Evolutionary conservation across 1,140 invertebrate species (phyloP).

Genomic region (Archegozetes longisetosus): DNA sequence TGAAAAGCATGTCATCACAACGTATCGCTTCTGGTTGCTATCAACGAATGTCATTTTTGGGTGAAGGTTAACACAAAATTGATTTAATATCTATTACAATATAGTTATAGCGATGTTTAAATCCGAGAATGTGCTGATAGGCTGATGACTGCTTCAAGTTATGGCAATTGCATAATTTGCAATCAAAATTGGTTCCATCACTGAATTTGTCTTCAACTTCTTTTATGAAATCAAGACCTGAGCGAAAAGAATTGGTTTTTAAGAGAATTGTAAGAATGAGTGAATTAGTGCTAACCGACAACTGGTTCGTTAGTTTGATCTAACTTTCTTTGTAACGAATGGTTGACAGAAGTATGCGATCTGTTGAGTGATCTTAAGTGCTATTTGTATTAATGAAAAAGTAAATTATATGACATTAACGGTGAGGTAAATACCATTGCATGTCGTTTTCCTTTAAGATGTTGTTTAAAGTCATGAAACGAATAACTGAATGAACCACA

Average conservation of each 20-base stretch:
- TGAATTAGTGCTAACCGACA: not conserved
- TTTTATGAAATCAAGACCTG: not conserved
- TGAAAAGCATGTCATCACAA: too few species aligned
- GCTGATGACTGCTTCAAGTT: not conserved
- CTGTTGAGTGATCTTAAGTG: not conserved
- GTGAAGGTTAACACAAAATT: too few species aligned
- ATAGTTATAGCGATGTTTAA: not conserved
- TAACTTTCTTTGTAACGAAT: not conserved
- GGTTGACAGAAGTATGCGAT: not conserved
- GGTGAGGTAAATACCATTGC: not conserved
- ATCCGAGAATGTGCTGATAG: not conserved
- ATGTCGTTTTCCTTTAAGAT: not conserved
- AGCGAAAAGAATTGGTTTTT: not conserved
- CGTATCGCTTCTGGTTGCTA: too few species aligned
- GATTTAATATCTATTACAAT: not conserved
- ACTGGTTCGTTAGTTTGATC: not conserved
- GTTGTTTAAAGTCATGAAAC: not conserved
- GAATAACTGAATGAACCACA: not conserved
- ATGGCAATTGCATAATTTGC: not conserved
- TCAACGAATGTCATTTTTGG: too few species aligned
- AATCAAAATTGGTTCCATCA: not conserved
- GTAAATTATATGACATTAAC: not conserved
- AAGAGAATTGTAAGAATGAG: not conserved
- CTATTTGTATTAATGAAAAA: not conserved
- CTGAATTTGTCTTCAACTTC: not conserved